These are phyloP conservation scores for Porites australiensis DNA, from an alignment of 64 coral and sea anemone species.

Conservation along the genomic window DNA sequence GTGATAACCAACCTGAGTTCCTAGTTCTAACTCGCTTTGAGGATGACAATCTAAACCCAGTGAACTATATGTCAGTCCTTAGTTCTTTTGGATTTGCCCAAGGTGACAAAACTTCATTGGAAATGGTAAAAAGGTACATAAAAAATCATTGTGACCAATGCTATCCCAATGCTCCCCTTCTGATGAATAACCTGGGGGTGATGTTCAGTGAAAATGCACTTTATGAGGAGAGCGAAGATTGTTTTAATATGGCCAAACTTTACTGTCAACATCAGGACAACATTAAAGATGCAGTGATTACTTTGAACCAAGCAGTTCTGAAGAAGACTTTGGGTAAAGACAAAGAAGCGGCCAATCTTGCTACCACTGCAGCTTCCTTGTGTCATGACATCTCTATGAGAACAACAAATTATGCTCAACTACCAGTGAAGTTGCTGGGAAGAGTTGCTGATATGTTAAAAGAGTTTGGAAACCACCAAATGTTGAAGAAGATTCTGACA, in stretches of 20 bases:
- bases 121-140: not conserved
- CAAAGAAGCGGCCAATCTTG: not conserved
- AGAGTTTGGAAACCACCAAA: not conserved
- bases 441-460: not conserved
- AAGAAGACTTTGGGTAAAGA: not conserved
- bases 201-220: not conserved
- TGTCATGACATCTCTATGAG: not conserved
- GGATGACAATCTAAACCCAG: not conserved
- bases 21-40: not conserved
- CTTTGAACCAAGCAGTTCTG: not conserved
- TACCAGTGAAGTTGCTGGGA: not conserved
- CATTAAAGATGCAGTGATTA: not conserved
- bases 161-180: not conserved
- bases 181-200: constrained; percentile 34
- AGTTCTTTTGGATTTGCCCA: not conserved
- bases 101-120: not conserved
- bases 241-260: not conserved
- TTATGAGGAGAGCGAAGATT: not conserved
- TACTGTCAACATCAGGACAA: not conserved
- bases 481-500: not conserved
- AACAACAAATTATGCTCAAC: not conserved
- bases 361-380: not conserved
- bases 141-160: not conserved
- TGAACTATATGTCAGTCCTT: not conserved
- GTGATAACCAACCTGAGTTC: not conserved